Base-by-base conservation (phyloP, 2,888 invertebrate species). In the Drosophila mercatorum region DNA sequence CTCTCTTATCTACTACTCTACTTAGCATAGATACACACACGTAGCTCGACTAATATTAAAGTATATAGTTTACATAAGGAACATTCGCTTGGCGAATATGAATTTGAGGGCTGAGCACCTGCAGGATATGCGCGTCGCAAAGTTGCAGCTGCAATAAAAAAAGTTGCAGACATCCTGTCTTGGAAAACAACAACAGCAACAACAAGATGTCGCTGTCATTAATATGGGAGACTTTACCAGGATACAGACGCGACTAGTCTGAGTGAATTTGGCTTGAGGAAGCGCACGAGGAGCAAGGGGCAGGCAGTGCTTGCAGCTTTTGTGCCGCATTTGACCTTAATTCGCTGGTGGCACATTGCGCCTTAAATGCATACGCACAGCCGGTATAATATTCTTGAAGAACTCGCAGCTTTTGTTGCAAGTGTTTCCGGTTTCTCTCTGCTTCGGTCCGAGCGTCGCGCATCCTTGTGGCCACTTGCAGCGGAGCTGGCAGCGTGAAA, bases 291-390 rank as follows among this genome's bases (percentile, higher is more conserved):
- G 14, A 7, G 3, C 14, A 2, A 22, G 14, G 26, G 40, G 53
- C 22, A 28, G 43, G 57, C 75, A 26, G 61, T 38, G 28, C 46
- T 55, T 52, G 34, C 28, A 43, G 70, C 66, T 79, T 84, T 88
- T 84, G 72, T 77, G 64, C 69, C 67, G 72, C 76, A 88, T 78
- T 90, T 86, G 85, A 86, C 85, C 85, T 88, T 86, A 86, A 90
- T 86, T 90, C 83, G 78, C 68, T 81, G 68, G 57, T 77, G 75
- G 88, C 83, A 85, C 80, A 84, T 85, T 80, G 71, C 87, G 83
- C 81, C 78, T 88, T 88, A 86, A 80, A 72, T 47, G 75, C 65
- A 69, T 46, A 57, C 66, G 12, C 52, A 40, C 66, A 41, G 22
- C 53, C 51, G 43, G 53, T 34, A 43, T 62, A 75, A 43, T 62